Evolutionary conservation across 92 coral and sea anemone species (phyloP).

Genomic region (Umimayanthus kanabou): DNA sequence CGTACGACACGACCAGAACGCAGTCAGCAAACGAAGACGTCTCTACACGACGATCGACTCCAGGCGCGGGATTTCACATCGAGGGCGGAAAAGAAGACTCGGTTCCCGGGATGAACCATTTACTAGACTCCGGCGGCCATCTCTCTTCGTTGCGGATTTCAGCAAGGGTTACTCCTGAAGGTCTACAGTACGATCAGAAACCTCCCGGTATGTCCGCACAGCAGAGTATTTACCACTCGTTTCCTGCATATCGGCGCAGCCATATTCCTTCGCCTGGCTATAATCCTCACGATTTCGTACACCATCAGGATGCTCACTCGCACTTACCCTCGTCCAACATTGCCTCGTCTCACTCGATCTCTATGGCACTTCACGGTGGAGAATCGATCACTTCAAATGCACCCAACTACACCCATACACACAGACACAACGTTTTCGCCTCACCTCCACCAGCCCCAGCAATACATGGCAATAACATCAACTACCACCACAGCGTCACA

Average conservation of each 20-base stretch:
- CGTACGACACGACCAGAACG: slow-evolving; percentile 69
- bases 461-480: slow-evolving; percentile 84
- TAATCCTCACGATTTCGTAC: slow-evolving; percentile 85
- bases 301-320: slow-evolving; percentile 75
- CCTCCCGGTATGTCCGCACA: slow-evolving; percentile 86
- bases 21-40: slow-evolving; percentile 72
- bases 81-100: slow-evolving; percentile 70
- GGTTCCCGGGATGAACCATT: slow-evolving; percentile 86
- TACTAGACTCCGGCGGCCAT: slow-evolving; percentile 81
- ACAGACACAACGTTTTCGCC: slow-evolving; percentile 80
- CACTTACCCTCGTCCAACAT: slow-evolving; percentile 81
- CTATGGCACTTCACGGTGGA: slow-evolving; percentile 69
- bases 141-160: slow-evolving; percentile 85
- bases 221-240: slow-evolving; percentile 93
- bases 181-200: slow-evolving; percentile 85
- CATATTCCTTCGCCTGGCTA: slow-evolving; percentile 83
- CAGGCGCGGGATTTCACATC: slow-evolving; percentile 60
- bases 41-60: slow-evolving; percentile 57
- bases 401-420: slow-evolving; percentile 71
- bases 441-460: slow-evolving; percentile 76
- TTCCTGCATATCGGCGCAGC: slow-evolving; percentile 80
- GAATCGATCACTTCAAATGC: slow-evolving; percentile 84
- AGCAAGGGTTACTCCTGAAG: slow-evolving; percentile 78
- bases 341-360: slow-evolving; percentile 73
- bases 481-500: slow-evolving; percentile 86